Evolutionary conservation across 2,797 vertebrate genomes (phyloP), one percentile per base, ranked within the genome.

Genomic region (Sylvilagus floridanus): DNA sequence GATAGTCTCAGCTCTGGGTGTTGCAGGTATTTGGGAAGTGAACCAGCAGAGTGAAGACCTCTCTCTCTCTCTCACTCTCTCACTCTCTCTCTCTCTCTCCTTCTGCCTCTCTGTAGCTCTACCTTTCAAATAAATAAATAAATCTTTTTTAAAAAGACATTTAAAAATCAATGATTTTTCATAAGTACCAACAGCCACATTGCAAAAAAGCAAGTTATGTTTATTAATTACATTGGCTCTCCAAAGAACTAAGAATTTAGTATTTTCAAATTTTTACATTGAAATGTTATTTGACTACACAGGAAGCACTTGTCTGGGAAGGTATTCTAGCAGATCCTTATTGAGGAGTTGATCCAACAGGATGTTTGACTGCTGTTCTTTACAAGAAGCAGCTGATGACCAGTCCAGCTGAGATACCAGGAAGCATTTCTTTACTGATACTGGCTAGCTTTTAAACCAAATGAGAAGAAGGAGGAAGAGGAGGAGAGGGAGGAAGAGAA

Each of bases 251-350:
- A 5, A 52, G 24, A 86, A 79, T 57, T 78, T 78, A 72, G 63
- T 88, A 35, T 89, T 47, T 93, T 26, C 77, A 92, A 47, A 3
- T 17, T 94, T 93, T 75, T 81, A 81, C 2, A 71, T 47, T 28
- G 37, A 92, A 86, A 92, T 81, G 1, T 66, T 26, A 77, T n/a
- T 92, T 92, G 47, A 68, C 26, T 42, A 5, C 65, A 83, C 75
- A 47, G 73, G 35, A 94, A 68, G 69, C 47, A 54, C 57, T 93
- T 83, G 24, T 81, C 68, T 90, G 28, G 52, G 16, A 78, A 68
- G n/a, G 17, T 47, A 69, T 94, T 94, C 8, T 52, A 42, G 57
- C 9, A 77, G 7, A 78, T 32, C 57, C 50, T 90, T 63, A 78
- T 47, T 6, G 10, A 63, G 19, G 35, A 69, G 30, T 2, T 88